phyloP scores from a whole-genome alignment of 2,797 vertebrate species.

The Megaceryle alcyon region DNA sequence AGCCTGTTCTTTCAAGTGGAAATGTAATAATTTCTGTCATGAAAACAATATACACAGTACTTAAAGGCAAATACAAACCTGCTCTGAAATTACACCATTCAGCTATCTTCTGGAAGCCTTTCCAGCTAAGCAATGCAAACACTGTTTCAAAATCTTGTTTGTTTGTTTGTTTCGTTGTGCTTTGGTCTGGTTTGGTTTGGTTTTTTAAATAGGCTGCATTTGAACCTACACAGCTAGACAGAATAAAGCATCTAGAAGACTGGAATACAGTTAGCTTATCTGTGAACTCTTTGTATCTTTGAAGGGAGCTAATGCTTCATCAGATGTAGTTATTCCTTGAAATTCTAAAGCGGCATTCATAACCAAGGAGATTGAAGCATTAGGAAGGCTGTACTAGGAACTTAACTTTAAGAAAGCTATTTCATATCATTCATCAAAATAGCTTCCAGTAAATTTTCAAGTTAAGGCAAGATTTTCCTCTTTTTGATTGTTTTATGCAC shows the following conservation, averaged over 20 bases:
- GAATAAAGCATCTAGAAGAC: neutral
- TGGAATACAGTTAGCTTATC: neutral
- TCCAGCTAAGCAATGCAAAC: neutral
- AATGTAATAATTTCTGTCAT: neutral
- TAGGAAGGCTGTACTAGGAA: neutral
- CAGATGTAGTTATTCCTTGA: neutral
- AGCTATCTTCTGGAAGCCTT: neutral
- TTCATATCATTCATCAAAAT: neutral
- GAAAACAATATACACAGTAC: neutral
- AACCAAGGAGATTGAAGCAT: neutral
- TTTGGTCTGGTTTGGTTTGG: no score
- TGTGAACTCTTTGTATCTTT: neutral
- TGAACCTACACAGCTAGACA: neutral
- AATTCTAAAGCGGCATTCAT: neutral
- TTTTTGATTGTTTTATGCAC: neutral
- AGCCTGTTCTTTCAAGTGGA: conserved; percentile 19
- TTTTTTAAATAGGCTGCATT: neutral
- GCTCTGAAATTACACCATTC: neutral
- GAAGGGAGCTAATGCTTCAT: neutral
- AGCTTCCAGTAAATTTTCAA: neutral
- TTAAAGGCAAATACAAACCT: neutral
- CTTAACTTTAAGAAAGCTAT: neutral
- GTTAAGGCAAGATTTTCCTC: neutral
- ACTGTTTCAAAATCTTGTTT: neutral
- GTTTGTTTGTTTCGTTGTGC: no score